Evolutionary conservation across 2,113 vertebrate genomes (phyloP), one percentile per base, ranked within the genome.

Genomic region (Mobula birostris): DNA sequence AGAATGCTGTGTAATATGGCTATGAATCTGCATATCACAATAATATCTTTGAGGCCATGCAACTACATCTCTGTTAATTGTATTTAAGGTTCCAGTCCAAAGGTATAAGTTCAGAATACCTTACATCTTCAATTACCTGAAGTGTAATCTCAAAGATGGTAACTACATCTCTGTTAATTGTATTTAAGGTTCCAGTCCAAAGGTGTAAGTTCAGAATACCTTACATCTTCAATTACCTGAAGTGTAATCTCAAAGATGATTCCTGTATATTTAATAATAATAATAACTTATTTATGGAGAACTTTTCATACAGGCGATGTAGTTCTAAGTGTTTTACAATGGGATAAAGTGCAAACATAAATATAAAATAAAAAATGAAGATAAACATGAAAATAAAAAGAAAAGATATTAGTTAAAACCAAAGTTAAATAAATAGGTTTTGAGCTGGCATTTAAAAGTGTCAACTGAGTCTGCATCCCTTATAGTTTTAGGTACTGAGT

Each of bases 31-130:
- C 24, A 27, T 74, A 72, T 72, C 21, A 17, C 66, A 19, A 15
- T 32, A 29, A 48, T 27, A 27, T 24, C 29, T 85, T 7, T 61
- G 82, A 58, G 56, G 29, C 83, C 56, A 27, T 36, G 5, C 68
- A 90, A 66, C 15, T 90, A 32, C n/a, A 56, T 56, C 5, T 56
- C 32, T 93, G 48, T 93, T 36, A 93, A 32, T 56, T 24, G 29
- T 40, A 56, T 93, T 93, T 29, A 70, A 76, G 68, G 56, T 29
- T 74, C 68, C 68, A 93, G 91, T 93, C 91, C 70, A 74, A 92
- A 93, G 91, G 85, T 93, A 7, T 0, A 93, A 74, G 91, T 76
- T 93, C 68, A 74, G 72, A 74, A 48, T 93, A 93, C 9, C 72
- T 93, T 29, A 93, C 48, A 48, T 19, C 24, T 9, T 76, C 4